Evolutionary conservation across 1,140 invertebrate genomes (phyloP), one percentile per base, ranked within the genome.

Genomic region (Latrodectus geometricus): DNA sequence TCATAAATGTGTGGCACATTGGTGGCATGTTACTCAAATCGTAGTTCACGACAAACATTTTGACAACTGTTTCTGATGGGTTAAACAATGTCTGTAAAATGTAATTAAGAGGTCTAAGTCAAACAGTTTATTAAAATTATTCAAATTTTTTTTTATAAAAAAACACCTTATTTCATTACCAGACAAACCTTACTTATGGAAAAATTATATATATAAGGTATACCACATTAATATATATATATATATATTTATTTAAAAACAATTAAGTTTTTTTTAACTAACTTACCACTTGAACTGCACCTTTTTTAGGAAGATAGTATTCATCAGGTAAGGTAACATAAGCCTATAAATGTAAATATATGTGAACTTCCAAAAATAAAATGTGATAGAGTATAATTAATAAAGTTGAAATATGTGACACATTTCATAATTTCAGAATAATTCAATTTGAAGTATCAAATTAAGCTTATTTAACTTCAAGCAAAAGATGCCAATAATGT

Each of bases 41-140:
- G 65, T 87, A 87, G n/a, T 80, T 87, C 5, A 87, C 14, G 21
- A 87, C 76, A 87, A 87, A 87, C 85, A 87, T 87, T 81, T 87
- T 87, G 7, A 87, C 85, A 4, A 87, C 85, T 54, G 85, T 87
- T 65, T 81, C 85, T 65, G 78, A 79, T 68, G 85, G 85, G 35
- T 87, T 87, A 49, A 87, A 87, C 23, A 87, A 72, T 1, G 85
- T 87, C 82, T 84, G 54, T 23, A 84, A 84, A 61, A 83, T 35
- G 15, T 14, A 73, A 69, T 20, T 20, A 21, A 69, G n/a, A 7
- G 2, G 8, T 61, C 8, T 61, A 61, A 61, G 8, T 61, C 2
- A 61, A 14, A 1, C 54, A 61, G 17, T 61, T 61, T 61, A 17
- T 61, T 61, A 61, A 61, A 14, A 61, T 61, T 61, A 4, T 61